phyloP scores from a whole-genome alignment of 2,113 vertebrate species.

The Hypocryptadius cinnamomeus region DNA sequence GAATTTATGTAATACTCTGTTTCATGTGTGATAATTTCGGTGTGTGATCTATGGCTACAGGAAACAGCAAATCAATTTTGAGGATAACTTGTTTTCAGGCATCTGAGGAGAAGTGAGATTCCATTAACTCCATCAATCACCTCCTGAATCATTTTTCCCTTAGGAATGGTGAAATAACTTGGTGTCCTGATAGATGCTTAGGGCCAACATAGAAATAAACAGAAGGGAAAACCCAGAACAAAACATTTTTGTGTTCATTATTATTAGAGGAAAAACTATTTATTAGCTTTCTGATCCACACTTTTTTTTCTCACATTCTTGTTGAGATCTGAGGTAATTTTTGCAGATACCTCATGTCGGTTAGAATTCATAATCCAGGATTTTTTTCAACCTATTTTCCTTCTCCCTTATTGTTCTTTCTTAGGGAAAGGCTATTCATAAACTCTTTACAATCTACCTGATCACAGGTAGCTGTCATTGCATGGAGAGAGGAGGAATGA shows the following conservation, averaged over 20 bases:
- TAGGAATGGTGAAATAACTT: slow-evolving; percentile 41
- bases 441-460: not conserved
- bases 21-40: not conserved
- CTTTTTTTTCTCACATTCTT: not conserved
- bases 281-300: not conserved
- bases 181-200: slow-evolving; percentile 31
- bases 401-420: not conserved
- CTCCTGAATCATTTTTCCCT: slow-evolving; percentile 29
- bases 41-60: slow-evolving; percentile 45
- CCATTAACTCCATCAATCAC: slow-evolving; percentile 54
- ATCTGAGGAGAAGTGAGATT: slow-evolving; percentile 45
- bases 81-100: slow-evolving; percentile 46
- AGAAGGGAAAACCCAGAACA: slow-evolving; percentile 17
- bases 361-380: not conserved
- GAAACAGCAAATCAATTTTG: slow-evolving; percentile 54
- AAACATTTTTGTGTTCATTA: not conserved
- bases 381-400: not conserved
- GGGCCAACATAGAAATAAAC: slow-evolving; percentile 16
- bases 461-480: not conserved
- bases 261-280: not conserved
- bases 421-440: not conserved
- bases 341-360: not conserved
- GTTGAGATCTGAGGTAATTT: not conserved
- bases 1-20: not conserved
- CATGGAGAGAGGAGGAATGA: not conserved